These are phyloP conservation scores for Hephaestus fuliginosus DNA, from an alignment of 2,797 vertebrate species.

Conservation along the genomic window DNA sequence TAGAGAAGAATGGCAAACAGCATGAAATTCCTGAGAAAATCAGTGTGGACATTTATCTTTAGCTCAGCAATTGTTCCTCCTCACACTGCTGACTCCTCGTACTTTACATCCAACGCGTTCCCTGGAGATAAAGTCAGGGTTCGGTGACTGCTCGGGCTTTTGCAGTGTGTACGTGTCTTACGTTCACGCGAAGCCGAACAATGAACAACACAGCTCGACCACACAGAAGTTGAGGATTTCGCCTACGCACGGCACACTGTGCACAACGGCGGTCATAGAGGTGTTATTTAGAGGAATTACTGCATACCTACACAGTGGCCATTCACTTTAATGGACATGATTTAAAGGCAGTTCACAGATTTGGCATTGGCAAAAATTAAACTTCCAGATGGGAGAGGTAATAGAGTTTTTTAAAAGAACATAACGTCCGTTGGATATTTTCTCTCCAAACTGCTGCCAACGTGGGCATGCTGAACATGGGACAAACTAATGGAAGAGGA, in stretches of 20 bases:
- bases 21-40: constrained; percentile 3
- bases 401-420: neutral
- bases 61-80: constrained; percentile 20
- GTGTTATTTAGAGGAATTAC: constrained; percentile 1
- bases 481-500: neutral
- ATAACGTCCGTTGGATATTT: neutral
- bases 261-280: neutral
- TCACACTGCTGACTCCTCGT: constrained; percentile 32
- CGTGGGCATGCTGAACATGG: neutral
- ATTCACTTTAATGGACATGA: neutral
- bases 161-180: constrained; percentile 17
- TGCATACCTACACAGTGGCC: neutral
- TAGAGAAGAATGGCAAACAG: constrained; percentile 11
- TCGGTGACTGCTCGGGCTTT: constrained; percentile 25
- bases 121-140: constrained; percentile 40
- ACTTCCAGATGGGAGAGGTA: constrained; percentile 16
- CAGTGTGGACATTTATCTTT: constrained; percentile 21
- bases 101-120: constrained; percentile 39
- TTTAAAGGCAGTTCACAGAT: constrained; percentile 5
- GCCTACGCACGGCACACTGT: neutral
- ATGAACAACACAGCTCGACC: constrained; percentile 13
- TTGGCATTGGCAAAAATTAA: neutral
- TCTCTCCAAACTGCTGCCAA: neutral
- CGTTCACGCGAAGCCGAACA: constrained; percentile 27
- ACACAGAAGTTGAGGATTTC: constrained; percentile 1